Evolutionary conservation across 1,140 invertebrate species (phyloP).

Genomic region (Frieseomelitta varia): DNA sequence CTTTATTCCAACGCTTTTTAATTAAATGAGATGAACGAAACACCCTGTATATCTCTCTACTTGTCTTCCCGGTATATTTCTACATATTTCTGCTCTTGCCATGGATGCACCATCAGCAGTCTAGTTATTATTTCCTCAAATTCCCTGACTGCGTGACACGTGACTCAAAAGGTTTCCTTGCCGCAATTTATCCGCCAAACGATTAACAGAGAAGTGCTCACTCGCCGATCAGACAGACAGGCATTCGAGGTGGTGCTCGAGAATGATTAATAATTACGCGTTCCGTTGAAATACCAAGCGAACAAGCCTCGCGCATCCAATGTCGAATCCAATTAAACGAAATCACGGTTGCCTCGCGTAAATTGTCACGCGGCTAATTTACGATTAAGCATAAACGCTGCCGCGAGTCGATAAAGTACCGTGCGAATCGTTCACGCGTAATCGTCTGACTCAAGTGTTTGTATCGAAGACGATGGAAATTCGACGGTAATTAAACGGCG

Average conservation of each 20-base stretch:
- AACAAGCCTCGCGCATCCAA: neutral
- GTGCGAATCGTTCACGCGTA: neutral
- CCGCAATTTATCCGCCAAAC: constrained; percentile 38
- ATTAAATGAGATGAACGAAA: too few relatives aligned
- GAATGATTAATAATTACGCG: constrained; percentile 36
- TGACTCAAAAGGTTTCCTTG: constrained; percentile 1
- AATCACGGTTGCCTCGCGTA: too few relatives aligned
- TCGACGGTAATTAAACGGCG: neutral
- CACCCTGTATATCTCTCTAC: too few relatives aligned
- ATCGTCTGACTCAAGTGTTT: neutral
- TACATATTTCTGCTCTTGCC: neutral
- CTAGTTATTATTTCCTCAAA: neutral
- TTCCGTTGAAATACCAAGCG: neutral
- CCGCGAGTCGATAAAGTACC: neutral
- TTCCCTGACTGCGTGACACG: neutral
- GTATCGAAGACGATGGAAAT: neutral
- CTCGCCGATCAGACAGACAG: neutral
- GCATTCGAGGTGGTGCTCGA: neutral
- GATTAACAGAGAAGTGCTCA: constrained; percentile 4
- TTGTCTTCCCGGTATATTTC: neutral
- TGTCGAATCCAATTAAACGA: constrained; percentile 44
- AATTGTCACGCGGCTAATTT: constrained; percentile 47
- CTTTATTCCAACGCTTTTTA: too few relatives aligned
- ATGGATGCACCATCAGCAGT: neutral
- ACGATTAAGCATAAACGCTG: constrained; percentile 28